Evolutionary conservation across 2,113 vertebrate genomes (phyloP), one percentile per base, ranked within the genome.

Genomic region (Crotalus horridus): DNA sequence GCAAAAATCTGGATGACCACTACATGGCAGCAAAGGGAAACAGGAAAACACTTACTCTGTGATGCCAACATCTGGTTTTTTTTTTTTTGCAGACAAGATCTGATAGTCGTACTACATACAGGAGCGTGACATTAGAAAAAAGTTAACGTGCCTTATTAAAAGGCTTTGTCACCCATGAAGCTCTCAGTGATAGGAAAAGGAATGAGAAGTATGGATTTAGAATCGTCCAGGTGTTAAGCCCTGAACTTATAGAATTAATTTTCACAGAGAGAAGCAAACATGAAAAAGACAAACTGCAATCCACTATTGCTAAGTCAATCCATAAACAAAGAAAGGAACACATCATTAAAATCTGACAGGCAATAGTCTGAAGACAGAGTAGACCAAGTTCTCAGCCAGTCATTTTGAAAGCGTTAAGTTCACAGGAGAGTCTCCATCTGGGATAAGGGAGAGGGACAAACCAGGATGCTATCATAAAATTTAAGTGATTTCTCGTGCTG

Each of bases 401-500:
- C 81, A 89, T 86, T 89, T 0, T 4, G 92, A 26, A 12, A 51
- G 86, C 56, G 33, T 33, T 48, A 92, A 91, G 96, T 95, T 98
- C 95, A 98, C 91, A 97, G 95, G 53, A 96, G 94, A 58, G 97
- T 98, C 94, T 99, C 98, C 91, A 96, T 81, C 54, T 97, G 97
- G 95, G 95, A 94, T 93, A 97, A 96, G 94, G 97, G 95, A 51
- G 97, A 96, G 64, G 98, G 97, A 93, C 69, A 95, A 92, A 98
- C 98, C 95, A 98, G 90, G 2, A 98, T 33, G n/a, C 97, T 97
- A 95, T 97, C 97, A 48, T 99, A 99, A 97, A 96, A 97, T 54
- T 97, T 97, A 93, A 98, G 97, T 90, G 96, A 96, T 96, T 98
- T 97, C 95, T 98, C 98, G 91, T 97, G 98, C 90, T 98, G 98